Base-by-base conservation (phyloP, 2,113 vertebrate species). In the Phainopepla nitens region DNA sequence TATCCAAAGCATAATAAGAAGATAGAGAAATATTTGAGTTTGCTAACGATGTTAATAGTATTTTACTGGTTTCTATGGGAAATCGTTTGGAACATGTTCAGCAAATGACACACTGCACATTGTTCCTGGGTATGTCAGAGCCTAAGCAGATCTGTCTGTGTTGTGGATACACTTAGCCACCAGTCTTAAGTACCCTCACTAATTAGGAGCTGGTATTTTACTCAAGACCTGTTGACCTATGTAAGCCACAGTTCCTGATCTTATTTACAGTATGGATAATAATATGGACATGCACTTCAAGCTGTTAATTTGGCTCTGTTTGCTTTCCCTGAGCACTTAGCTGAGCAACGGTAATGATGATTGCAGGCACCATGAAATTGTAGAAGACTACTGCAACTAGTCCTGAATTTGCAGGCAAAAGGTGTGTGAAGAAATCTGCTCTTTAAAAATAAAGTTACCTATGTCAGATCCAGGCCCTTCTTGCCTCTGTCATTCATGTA, bases 71-170 rank as follows among this genome's bases (percentile, higher is more conserved):
- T 71, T 76, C 44, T 54, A 18, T 27, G 39, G 47, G 73, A 85
- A 69, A 82, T 57, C 0, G 0, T 25, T 41, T 39, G 15, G 50
- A 1, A 0, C 2, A 5, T 6, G 9, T 42, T 70, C 15, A 15
- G 75, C 81, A 87, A 61, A 20, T 18, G 82, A 80, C 66, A 73
- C 24, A 10, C 29, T 23, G 35, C 5, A 2, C 41, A 9, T 50
- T 82, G 66, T 64, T 60, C 36, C 2, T 1, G 3, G 58, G 0
- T 35, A 33, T n/a, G 35, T 35, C n/a, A 4, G 70, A 58, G 61
- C 68, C 62, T 94, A 47, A 80, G 58, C 78, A 51, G 70, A 45
- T 71, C 71, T 68, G 50, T 69, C 61, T 65, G 41, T 10, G 22
- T 11, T 24, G 53, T 50, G 8, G 58, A n/a, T 58, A 36, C 0